Evolutionary conservation across 1,140 invertebrate genomes (phyloP), one percentile per base, ranked within the genome.

Genomic region (Fopius arisanus): DNA sequence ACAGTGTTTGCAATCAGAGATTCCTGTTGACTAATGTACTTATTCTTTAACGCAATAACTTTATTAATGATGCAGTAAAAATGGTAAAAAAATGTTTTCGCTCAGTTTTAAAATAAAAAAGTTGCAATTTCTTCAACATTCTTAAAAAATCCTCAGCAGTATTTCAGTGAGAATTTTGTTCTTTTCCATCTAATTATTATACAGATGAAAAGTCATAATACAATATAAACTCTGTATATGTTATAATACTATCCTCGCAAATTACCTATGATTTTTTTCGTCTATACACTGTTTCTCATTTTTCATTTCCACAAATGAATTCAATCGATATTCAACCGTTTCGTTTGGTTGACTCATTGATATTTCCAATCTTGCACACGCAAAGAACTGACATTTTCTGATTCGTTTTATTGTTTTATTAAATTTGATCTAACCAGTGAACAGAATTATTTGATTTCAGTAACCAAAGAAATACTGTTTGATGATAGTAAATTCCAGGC

Each of bases 221-320:
- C 79, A 82, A 82, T 85, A 85, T 84, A 84, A 78, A 87, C 84
- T 86, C 80, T 86, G 83, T 81, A 81, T 84, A 85, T 86, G 78
- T 84, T 86, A 83, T 80, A 86, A 85, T 87, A 86, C 84, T 84
- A 79, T 84, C 75, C 66, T 75, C 77, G 73, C 76, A 40, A 76
- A 28, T 75, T 75, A 77, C 40, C 41, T 26, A 12, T 23, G 9
- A 43, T 6, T 0, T 40, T 41, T 70, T 40, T 19, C 54, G 9
- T 78, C 54, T 40, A 70, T 68, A 67, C 59, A 66, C 41, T 70
- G 51, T 40, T 62, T 74, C 21, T 66, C 26, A 9, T 74, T 43
- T 43, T 73, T 76, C 37, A 41, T 26, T 67, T 40, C 74, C 51
- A 62, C 63, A 28, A 51, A 73, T 77, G 78, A 74, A 75, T 76